Evolutionary conservation across 2,888 invertebrate species (phyloP).

Genomic region (Rhabditophanes sp.): DNA sequence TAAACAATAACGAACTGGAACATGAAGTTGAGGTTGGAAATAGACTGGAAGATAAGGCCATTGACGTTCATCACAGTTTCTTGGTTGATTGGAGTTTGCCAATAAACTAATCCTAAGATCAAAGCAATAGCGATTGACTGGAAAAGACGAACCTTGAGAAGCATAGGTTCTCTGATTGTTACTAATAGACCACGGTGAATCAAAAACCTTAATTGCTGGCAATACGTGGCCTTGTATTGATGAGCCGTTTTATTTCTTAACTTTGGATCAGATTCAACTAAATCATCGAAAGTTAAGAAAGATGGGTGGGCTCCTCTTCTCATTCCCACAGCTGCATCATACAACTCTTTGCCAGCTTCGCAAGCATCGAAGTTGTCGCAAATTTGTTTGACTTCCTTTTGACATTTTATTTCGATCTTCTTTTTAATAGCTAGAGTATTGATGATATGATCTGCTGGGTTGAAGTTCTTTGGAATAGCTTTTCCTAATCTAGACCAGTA

Average conservation of each 20-base stretch:
- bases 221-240: slow-evolving; percentile 46
- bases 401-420: slow-evolving; percentile 7
- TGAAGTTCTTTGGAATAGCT: slow-evolving; percentile 40
- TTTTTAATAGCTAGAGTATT: slow-evolving; percentile 23
- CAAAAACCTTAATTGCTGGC: slow-evolving; percentile 69
- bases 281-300: slow-evolving; percentile 8
- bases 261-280: slow-evolving; percentile 2
- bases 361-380: slow-evolving; percentile 18
- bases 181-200: slow-evolving; percentile 82
- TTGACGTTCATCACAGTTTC: slow-evolving; percentile 67
- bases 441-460: slow-evolving; percentile 46
- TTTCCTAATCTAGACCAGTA: slow-evolving; percentile 25
- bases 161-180: slow-evolving; percentile 71
- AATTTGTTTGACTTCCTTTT: slow-evolving; percentile 18
- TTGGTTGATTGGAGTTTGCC: slow-evolving; percentile 50
- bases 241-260: slow-evolving; percentile 8
- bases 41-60: slow-evolving; percentile 62
- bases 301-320: too few species aligned
- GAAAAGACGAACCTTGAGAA: slow-evolving; percentile 69
- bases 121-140: slow-evolving; percentile 77
- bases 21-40: slow-evolving; percentile 75
- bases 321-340: slow-evolving; percentile 1
- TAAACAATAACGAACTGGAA: slow-evolving; percentile 66
- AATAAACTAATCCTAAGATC: slow-evolving; percentile 60
- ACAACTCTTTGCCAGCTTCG: slow-evolving; percentile 6